Evolutionary conservation across 2,797 vertebrate genomes (phyloP), one percentile per base, ranked within the genome.

Genomic region (Tapirus indicus): DNA sequence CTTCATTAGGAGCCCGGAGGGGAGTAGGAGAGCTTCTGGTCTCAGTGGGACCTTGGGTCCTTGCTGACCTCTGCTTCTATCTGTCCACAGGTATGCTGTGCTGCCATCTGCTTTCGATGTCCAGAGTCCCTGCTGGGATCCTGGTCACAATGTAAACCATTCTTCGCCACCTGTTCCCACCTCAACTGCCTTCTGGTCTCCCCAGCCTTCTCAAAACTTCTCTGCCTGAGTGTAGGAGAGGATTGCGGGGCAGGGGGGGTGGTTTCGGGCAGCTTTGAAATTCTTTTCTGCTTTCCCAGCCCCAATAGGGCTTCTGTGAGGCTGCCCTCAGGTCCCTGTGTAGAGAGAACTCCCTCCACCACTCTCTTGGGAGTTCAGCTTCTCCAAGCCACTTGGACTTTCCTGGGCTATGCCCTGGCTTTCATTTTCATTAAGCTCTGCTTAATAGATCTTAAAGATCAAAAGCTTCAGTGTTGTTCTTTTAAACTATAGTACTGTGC

Each of bases 391-490:
- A 29, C 25, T 82, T 52, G 16, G 6, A 21, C 7, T 18, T 85
- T 44, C 29, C 17, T 69, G 85, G n/a, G 27, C 16, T 32, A 60
- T n/a, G 6, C 0, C 5, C 17, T 84, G 21, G 3, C 0, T 71
- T 95, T 80, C 41, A 60, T 49, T 44, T 72, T 44, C 60, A 49
- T 44, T 93, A 47, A 38, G 0, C 9, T 41, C 14, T n/a, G 5
- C 60, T 92, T 95, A 29, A 49, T 84, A 72, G 62, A 71, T 69
- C 32, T 95, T 79, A 92, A 80, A 93, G 32, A n/a, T 68, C 7
- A 64, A 66, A 95, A 71, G 6, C 14, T 54, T 32, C 20, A 85
- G 10, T 85, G 79, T 52, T 41, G 5, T 84, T 20, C 16, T 92
- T 88, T 91, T 49, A 86, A 86, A 27, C 25, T 88, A n/a, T 11